These are phyloP conservation scores for Gymnorhina tibicen DNA, from an alignment of 2,113 vertebrate species.

Conservation along the genomic window DNA sequence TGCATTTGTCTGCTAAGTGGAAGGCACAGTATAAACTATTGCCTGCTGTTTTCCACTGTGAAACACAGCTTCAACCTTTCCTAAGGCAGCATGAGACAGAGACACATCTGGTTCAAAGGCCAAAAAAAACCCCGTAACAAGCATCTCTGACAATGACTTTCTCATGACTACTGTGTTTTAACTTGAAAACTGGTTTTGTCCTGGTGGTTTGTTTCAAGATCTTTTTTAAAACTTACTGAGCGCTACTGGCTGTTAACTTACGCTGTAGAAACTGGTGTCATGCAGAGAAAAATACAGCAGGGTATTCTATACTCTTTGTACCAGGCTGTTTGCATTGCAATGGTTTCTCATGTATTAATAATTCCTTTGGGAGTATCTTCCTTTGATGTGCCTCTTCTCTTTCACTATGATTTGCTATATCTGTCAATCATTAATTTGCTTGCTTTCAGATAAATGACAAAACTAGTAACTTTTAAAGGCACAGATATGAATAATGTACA, in stretches of 20 bases:
- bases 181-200: not conserved
- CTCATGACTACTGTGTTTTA: not conserved
- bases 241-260: not conserved
- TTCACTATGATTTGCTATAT: not conserved
- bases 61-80: not conserved
- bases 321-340: not conserved
- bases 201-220: not conserved
- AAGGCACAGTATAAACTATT: not conserved
- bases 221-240: not conserved
- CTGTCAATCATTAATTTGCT: not conserved
- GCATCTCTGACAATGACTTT: not conserved
- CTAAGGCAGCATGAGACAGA: not conserved
- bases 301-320: not conserved
- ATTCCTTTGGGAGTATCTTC: not conserved
- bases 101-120: not conserved
- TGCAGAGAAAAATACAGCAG: not conserved
- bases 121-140: not conserved
- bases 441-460: not conserved
- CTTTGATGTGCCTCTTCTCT: not conserved
- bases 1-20: not conserved
- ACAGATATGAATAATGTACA: not conserved
- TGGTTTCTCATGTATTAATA: not conserved
- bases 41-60: not conserved
- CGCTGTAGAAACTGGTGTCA: rapidly evolving
- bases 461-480: not conserved